These are phyloP conservation scores for Platyrinchus mystaceus DNA, from an alignment of 2,797 vertebrate species.

Conservation along the genomic window DNA sequence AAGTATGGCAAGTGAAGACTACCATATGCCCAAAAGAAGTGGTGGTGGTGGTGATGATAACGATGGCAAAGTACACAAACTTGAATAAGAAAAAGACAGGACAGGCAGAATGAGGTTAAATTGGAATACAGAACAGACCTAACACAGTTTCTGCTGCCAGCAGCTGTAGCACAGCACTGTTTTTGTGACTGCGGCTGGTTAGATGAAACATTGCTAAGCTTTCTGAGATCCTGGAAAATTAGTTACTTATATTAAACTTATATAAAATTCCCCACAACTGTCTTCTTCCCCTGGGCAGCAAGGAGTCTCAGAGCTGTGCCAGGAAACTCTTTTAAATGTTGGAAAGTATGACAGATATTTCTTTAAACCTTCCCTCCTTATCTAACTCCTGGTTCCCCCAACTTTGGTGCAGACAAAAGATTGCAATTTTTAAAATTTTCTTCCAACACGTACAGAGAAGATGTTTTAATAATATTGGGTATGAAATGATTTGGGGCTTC, in stretches of 20 bases:
- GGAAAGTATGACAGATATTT: neutral
- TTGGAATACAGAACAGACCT: neutral
- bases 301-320: neutral
- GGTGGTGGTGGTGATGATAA: neutral
- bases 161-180: fast-evolving
- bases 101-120: neutral
- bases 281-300: neutral
- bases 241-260: neutral
- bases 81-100: neutral
- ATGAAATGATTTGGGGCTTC: neutral
- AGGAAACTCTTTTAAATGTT: neutral
- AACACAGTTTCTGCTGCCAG: neutral
- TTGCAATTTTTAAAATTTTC: neutral
- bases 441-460: neutral
- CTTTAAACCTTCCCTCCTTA: neutral
- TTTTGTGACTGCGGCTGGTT: neutral
- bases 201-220: neutral
- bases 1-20: neutral
- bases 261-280: neutral
- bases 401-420: neutral
- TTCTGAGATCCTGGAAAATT: neutral
- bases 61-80: neutral
- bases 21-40: neutral
- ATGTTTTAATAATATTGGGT: neutral
- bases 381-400: neutral